Evolutionary conservation across 2,888 invertebrate genomes (phyloP).

Genomic region (Melipona beecheii): DNA sequence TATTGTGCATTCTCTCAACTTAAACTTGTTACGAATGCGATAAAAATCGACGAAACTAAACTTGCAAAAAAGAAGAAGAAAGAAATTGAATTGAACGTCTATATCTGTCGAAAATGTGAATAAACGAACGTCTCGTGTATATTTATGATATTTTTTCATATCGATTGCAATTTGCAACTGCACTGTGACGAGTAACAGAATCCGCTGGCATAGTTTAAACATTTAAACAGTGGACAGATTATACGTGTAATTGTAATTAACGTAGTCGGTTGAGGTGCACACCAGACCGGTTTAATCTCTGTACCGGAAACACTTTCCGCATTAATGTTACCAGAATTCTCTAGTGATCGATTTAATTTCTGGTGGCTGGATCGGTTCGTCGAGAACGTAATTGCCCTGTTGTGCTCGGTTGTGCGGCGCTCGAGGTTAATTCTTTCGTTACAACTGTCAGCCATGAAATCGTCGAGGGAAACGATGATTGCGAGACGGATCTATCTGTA

Average conservation of each 20-base stretch:
- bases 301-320: background rate
- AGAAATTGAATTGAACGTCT: too few relatives aligned
- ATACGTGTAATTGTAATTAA: background rate
- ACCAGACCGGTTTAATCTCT: background rate
- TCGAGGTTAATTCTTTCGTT: background rate
- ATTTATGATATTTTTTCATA: too few relatives aligned
- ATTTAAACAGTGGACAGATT: background rate
- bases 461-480: slow-evolving; percentile 15
- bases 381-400: background rate
- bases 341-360: slow-evolving; percentile 25
- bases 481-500: background rate
- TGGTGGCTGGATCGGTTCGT: background rate
- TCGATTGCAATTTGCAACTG: background rate
- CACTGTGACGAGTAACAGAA: too few relatives aligned
- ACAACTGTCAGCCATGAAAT: slow-evolving; percentile 9
- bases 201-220: background rate
- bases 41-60: too few relatives aligned
- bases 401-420: background rate
- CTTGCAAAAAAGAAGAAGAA: too few relatives aligned
- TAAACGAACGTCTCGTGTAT: too few relatives aligned
- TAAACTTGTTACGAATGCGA: too few relatives aligned
- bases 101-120: background rate
- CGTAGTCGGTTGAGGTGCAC: background rate
- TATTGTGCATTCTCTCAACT: too few relatives aligned
- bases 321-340: background rate